Conservation (phyloP, 2,888 invertebrate species). For the Lissonota sp. region DNA sequence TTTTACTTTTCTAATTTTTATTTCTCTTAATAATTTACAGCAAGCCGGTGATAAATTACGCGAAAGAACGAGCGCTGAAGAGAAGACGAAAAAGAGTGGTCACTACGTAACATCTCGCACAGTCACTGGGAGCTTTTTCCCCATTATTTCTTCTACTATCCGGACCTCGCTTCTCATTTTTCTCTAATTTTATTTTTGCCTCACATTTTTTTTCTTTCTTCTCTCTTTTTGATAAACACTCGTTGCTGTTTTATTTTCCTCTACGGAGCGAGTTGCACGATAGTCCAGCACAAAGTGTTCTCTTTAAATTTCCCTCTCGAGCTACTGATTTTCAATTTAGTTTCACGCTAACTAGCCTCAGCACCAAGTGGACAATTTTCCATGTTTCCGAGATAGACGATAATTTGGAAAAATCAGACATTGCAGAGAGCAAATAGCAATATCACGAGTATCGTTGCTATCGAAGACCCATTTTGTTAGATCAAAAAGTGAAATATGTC, state of each 20-base stretch:
- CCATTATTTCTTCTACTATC: constrained; percentile 14
- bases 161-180: constrained; percentile 19
- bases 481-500: too few species aligned
- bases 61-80: constrained; percentile 47
- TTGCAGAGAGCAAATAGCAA: too few species aligned
- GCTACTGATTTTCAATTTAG: constrained; percentile 29
- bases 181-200: constrained; percentile 48
- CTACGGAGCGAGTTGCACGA: constrained; percentile 12
- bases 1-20: neutral
- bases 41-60: constrained; percentile 53
- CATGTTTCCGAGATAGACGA: too few species aligned
- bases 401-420: too few species aligned
- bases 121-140: constrained; percentile 25
- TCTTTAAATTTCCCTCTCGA: constrained; percentile 24
- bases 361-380: neutral
- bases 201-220: neutral
- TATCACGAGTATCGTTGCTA: too few species aligned
- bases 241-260: constrained; percentile 9
- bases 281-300: constrained; percentile 23
- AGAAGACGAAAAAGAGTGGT: constrained; percentile 23
- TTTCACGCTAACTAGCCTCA: constrained; percentile 18
- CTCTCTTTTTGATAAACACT: constrained; percentile 15
- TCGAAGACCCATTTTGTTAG: too few species aligned
- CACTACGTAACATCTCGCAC: constrained; percentile 16
- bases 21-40: constrained; percentile 47